Evolutionary conservation across 2,888 invertebrate genomes (phyloP).

Genomic region (Tachina grossa): DNA sequence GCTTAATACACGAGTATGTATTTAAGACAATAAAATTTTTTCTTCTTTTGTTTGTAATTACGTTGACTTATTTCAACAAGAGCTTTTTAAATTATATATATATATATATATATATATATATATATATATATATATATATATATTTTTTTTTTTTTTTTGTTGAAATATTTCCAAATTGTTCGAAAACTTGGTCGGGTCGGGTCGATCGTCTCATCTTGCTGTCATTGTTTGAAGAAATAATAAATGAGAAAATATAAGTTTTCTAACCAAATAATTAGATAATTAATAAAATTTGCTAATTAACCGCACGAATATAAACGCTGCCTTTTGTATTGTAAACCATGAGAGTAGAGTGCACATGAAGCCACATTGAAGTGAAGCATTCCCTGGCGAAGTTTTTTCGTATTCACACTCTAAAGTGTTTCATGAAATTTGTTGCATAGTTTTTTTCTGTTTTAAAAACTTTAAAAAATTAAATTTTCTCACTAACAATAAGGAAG

Average conservation of each 20-base stretch:
- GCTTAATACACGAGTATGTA: not conserved
- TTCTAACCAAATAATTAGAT: not conserved
- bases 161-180: conserved; percentile 3
- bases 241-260: conserved; percentile 10
- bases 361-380: too few relatives aligned
- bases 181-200: not conserved
- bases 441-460: too few relatives aligned
- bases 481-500: too few relatives aligned
- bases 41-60: conserved; percentile 14
- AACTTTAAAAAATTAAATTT: too few relatives aligned
- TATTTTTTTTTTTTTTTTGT: conserved; percentile 1
- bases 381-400: too few relatives aligned
- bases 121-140: too few relatives aligned
- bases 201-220: not conserved
- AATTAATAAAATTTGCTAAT: conserved; percentile 8
- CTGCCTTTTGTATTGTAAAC: not conserved
- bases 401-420: too few relatives aligned
- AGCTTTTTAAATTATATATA: not conserved
- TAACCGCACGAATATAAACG: conserved; percentile 8
- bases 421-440: too few relatives aligned
- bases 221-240: conserved; percentile 6
- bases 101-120: too few relatives aligned
- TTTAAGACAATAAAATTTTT: not conserved
- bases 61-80: not conserved
- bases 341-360: not conserved